These are phyloP conservation scores for Ophioderma brevispina DNA, from an alignment of 35 echinoderm and acorn worm species.

Conservation along the genomic window DNA sequence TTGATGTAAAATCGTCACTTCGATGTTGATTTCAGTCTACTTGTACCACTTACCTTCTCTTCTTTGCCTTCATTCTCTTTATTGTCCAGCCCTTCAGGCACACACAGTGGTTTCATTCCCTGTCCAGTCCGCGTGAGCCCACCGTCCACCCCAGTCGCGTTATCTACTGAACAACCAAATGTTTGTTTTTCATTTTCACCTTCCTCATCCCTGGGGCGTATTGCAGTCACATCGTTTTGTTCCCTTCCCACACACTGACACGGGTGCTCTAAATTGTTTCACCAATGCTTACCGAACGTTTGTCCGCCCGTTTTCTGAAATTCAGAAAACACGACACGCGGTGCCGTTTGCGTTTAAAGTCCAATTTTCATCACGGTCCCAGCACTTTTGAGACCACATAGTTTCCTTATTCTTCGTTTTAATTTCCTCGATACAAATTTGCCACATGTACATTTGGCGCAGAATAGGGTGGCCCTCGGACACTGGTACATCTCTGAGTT, in stretches of 20 bases:
- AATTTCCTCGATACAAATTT: background rate
- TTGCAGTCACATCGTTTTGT: slow-evolving; percentile 60
- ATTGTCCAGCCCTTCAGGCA: slow-evolving; percentile 77
- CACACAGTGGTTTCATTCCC: slow-evolving; percentile 85
- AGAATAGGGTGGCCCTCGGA: background rate
- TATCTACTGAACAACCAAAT: slow-evolving; percentile 91
- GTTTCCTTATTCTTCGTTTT: background rate
- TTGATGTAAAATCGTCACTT: too few relatives aligned
- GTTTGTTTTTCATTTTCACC: slow-evolving; percentile 19
- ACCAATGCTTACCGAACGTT: slow-evolving; percentile 78
- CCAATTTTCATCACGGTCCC: background rate
- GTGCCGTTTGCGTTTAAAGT: slow-evolving; percentile 49
- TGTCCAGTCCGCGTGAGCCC: slow-evolving; percentile 98
- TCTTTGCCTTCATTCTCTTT: slow-evolving; percentile 42
- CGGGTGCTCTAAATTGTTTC: slow-evolving; percentile 50
- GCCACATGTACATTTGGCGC: background rate
- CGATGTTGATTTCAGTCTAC: too few relatives aligned
- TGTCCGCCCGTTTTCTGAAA: slow-evolving; percentile 95
- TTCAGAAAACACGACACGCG: slow-evolving; percentile 85
- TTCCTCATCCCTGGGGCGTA: slow-evolving; percentile 56
- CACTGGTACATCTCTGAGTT: background rate
- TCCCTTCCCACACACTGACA: slow-evolving; percentile 66
- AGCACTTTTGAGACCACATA: background rate
- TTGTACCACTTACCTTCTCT: slow-evolving; percentile 22
- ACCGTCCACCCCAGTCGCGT: slow-evolving; percentile 88